Conservation (phyloP, 1,140 invertebrate genomes). For the Drosophila santomea region DNA sequence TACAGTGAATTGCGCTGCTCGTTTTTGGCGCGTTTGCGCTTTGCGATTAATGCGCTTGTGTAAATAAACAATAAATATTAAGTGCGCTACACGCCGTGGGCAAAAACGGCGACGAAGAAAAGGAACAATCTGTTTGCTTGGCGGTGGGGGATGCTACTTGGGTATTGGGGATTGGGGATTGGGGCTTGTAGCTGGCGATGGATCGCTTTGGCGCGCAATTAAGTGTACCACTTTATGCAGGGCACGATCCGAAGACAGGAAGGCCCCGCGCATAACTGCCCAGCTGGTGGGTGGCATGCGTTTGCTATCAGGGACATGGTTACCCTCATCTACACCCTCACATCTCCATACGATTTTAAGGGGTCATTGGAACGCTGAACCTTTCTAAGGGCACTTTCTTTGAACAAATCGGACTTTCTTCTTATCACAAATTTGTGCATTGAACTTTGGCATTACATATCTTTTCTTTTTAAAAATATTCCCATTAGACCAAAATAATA, state of each 20-base stretch:
- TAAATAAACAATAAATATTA: slow-evolving; percentile 84
- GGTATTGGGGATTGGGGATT: not conserved
- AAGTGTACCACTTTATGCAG: slow-evolving; percentile 70
- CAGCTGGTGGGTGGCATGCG: slow-evolving; percentile 47
- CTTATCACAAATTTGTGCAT: not conserved
- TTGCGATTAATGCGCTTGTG: slow-evolving; percentile 80
- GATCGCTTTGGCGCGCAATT: slow-evolving; percentile 61
- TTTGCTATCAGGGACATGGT: slow-evolving; percentile 26
- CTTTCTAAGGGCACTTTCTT: no score
- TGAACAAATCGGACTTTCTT: no score
- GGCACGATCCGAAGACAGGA: slow-evolving; percentile 42
- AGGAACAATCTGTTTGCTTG: slow-evolving; percentile 9
- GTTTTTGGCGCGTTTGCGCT: slow-evolving; percentile 78
- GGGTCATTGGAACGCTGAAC: not conserved
- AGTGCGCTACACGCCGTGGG: slow-evolving; percentile 70
- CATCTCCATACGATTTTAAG: not conserved
- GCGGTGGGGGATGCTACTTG: not conserved
- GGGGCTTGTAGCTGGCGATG: slow-evolving; percentile 3
- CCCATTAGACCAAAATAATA: not conserved
- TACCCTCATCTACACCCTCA: not conserved
- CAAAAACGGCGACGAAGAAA: slow-evolving; percentile 45
- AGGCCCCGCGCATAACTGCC: slow-evolving; percentile 4
- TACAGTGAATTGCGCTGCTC: slow-evolving; percentile 70
- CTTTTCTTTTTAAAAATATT: no score
- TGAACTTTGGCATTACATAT: not conserved